Evolutionary conservation across 2,113 vertebrate genomes (phyloP), one percentile per base, ranked within the genome.

Genomic region (Otolemur garnettii): DNA sequence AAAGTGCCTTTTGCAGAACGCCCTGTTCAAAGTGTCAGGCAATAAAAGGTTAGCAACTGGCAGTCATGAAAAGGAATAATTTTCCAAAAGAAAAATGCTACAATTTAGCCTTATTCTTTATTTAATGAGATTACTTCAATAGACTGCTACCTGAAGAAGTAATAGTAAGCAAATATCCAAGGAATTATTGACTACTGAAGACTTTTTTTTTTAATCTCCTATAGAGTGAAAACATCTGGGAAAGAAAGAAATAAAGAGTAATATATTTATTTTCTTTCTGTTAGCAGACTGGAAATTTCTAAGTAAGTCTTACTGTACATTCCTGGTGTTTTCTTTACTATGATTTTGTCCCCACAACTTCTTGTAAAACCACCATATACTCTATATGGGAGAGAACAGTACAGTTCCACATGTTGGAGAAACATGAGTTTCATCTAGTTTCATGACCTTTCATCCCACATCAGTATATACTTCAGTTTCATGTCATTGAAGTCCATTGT

Each of bases 121-220:
- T 97, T 98, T 97, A 98, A 97, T 97, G 78, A 98, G 85, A 95
- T 97, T 97, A 90, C 94, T 98, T 93, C 89, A 97, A 94, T 89
- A 28, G 53, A 85, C 30, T 97, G 14, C 68, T 97, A 53, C 94
- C 60, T 71, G 62, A 95, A 45, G 71, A 95, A 66, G 3, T 83
- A 96, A 90, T 45, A 96, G 42, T 15, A 74, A 68, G 75, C 28
- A 96, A 64, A 92, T 78, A 92, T 50, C 6, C 59, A 72, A 95
- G 38, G 15, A 90, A 96, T 79, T 93, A 90, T 21, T 22, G 81
- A 69, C 19, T 66, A 38, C 92, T 59, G 88, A 26, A 69, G 87
- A 89, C 2, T 3, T 78, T 94, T 79, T 87, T 77, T 86, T 78
- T 74, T 30, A 50, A 50, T 9, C 45, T 7, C 21, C 53, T 66